A percentile compares a stretch with the other conserved stretches of the same genome.
Evolutionary conservation across 2,888 invertebrate genomes (phyloP).

Genomic region (Aethes cnicana): DNA sequence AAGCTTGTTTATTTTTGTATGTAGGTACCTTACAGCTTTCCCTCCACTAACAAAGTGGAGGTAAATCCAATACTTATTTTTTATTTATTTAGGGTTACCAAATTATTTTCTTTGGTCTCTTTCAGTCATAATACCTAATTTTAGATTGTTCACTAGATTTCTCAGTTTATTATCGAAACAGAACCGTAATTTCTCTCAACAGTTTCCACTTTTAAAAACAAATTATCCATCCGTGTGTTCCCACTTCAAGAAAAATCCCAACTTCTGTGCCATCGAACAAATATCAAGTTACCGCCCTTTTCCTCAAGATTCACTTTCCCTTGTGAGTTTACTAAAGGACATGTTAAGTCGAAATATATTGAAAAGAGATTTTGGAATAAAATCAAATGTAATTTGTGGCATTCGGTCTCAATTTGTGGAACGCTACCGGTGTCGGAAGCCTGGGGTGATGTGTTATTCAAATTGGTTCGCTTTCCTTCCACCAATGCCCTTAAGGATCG

Average conservation of each 20-base stretch:
- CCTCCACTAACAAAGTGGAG: no score
- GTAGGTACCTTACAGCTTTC: no score
- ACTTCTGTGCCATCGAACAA: background rate
- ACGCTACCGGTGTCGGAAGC: conserved; percentile 38
- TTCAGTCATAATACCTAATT: no score
- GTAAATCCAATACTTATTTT: no score
- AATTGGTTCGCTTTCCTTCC: conserved; percentile 47
- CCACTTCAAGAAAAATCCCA: conserved; percentile 37
- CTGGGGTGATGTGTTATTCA: conserved; percentile 44
- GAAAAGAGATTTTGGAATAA: conserved; percentile 77
- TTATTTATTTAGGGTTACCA: no score
- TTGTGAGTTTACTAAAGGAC: conserved; percentile 29
- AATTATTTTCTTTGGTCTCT: no score
- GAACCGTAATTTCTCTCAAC: background rate
- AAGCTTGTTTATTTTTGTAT: no score
- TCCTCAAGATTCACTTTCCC: conserved; percentile 11
- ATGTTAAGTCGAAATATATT: conserved; percentile 42
- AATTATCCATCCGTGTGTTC: conserved; percentile 43
- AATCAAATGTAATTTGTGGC: conserved; percentile 72
- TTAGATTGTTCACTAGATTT: no score
- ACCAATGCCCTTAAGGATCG: conserved; percentile 56
- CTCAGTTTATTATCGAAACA: no score
- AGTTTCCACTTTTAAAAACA: background rate
- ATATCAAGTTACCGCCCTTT: conserved; percentile 27
- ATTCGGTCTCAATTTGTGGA: conserved; percentile 66